These are phyloP conservation scores for Thamnophis sirtalis DNA, from an alignment of 2,113 vertebrate genomes.

Conservation along the genomic window DNA sequence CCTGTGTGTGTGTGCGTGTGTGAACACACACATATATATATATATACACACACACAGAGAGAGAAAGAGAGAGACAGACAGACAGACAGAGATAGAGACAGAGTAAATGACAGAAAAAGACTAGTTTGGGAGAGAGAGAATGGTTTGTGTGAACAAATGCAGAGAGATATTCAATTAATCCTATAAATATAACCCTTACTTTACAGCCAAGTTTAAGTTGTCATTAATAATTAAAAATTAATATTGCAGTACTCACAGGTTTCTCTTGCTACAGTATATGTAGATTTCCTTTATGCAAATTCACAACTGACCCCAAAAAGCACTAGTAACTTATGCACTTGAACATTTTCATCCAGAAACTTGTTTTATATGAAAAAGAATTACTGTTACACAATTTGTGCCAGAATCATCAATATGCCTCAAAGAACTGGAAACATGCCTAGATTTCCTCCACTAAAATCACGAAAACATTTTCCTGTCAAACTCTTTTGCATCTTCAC, in stretches of 20 bases:
- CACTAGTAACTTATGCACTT: not conserved
- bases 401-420: not conserved
- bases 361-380: not conserved
- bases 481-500: not conserved
- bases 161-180: not conserved
- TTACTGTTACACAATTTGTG: not conserved
- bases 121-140: not conserved
- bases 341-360: not conserved
- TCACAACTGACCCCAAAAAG: not conserved
- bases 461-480: not conserved
- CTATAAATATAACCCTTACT: not conserved
- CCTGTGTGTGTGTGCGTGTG: too few relatives aligned
- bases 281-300: not conserved
- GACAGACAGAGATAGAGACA: too few relatives aligned
- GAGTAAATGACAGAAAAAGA: not conserved
- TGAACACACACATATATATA: too few relatives aligned
- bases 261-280: not conserved
- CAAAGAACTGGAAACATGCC: not conserved
- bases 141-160: not conserved
- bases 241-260: not conserved
- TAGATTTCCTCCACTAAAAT: not conserved
- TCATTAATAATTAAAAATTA: not conserved
- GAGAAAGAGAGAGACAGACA: rapidly evolving
- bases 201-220: not conserved
- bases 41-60: rapidly evolving